A percentile compares a stretch with the other conserved stretches of the same genome.
These are phyloP conservation scores for Acanthococcus lagerstroemiae DNA, from an alignment of 2,888 invertebrate species.

Conservation along the genomic window DNA sequence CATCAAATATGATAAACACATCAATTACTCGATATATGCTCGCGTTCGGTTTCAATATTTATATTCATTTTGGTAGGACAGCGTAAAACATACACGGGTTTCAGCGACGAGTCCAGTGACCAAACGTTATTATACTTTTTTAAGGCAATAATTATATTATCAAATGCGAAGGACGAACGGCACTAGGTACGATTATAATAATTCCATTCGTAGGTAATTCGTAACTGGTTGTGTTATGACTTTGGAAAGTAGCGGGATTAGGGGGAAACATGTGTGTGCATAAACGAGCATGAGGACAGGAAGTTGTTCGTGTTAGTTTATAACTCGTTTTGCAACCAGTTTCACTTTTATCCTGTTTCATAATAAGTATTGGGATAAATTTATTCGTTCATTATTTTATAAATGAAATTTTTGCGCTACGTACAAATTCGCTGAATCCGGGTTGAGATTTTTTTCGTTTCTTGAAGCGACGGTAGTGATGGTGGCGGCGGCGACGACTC, in stretches of 20 bases:
- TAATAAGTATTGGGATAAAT: conserved; percentile 22
- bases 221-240: conserved; percentile 28
- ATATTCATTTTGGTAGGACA: too few species aligned
- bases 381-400: conserved; percentile 13
- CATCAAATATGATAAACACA: too few species aligned
- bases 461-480: too few species aligned
- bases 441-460: too few species aligned
- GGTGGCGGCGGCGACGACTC: too few species aligned
- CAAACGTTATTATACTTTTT: too few species aligned
- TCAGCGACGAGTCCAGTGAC: too few species aligned
- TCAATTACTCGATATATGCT: too few species aligned
- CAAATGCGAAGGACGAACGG: background rate
- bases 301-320: conserved; percentile 25
- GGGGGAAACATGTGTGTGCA: conserved; percentile 18
- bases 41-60: too few species aligned
- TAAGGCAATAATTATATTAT: too few species aligned
- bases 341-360: conserved; percentile 30
- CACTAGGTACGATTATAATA: background rate
- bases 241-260: conserved; percentile 28
- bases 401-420: background rate
- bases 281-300: conserved; percentile 22
- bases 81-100: too few species aligned
- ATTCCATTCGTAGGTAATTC: conserved; percentile 15
- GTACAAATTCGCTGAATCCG: too few species aligned
- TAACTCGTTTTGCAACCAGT: conserved; percentile 28